Conservation (phyloP, 2,888 invertebrate species). For the Ectemnius lituratus region DNA sequence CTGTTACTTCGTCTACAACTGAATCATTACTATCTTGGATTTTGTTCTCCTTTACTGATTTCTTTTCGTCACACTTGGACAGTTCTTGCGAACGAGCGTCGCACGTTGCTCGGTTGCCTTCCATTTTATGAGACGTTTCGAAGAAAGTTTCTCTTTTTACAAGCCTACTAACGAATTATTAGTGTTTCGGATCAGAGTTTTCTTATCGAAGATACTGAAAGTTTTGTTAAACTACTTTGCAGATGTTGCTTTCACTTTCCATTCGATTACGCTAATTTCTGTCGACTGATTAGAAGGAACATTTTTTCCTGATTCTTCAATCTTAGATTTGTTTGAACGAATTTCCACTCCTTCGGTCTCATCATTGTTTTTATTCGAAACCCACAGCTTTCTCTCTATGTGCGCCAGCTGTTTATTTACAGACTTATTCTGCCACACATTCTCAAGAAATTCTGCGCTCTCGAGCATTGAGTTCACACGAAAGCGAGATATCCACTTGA, state of each 20-base stretch:
- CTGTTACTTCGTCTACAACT: neutral
- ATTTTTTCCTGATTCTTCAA: neutral
- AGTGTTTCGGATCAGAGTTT: neutral
- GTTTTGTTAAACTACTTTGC: neutral
- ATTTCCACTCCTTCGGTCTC: neutral
- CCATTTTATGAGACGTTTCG: neutral
- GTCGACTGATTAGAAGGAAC: neutral
- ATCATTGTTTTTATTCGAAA: neutral
- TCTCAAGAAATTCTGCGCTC: too few relatives aligned
- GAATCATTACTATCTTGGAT: neutral
- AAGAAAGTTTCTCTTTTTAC: neutral
- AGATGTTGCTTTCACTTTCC: neutral
- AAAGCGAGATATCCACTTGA: too few relatives aligned
- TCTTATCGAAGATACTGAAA: neutral
- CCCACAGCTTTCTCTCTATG: neutral
- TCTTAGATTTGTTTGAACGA: neutral
- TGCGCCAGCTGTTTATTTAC: constrained; percentile 3
- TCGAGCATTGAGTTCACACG: too few relatives aligned
- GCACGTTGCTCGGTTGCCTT: neutral
- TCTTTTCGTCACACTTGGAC: neutral
- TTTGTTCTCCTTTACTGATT: neutral
- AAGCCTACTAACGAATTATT: neutral
- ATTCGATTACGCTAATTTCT: neutral
- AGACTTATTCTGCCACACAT: neutral
- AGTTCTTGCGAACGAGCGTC: neutral